phyloP scores from a whole-genome alignment of 2,888 invertebrate species.

The Macaria notata region DNA sequence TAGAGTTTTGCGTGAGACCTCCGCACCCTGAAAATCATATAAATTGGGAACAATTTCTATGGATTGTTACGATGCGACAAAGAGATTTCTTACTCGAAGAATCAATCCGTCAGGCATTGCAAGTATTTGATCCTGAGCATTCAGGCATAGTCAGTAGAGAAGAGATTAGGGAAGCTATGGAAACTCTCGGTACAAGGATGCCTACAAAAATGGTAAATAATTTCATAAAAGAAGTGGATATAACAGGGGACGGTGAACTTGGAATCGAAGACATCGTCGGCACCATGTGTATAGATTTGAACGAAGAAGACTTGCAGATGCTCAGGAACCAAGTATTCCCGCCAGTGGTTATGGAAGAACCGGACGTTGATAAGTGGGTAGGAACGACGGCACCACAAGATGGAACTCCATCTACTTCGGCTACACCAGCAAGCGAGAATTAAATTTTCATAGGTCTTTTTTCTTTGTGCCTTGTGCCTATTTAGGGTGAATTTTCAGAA shows the following conservation, averaged over 20 bases:
- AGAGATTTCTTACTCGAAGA: constrained; percentile 61
- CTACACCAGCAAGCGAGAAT: not conserved
- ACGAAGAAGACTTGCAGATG: constrained; percentile 61
- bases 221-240: constrained; percentile 69
- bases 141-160: constrained; percentile 58
- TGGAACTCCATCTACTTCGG: too few species aligned
- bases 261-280: constrained; percentile 69
- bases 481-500: too few species aligned
- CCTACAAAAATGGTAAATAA: constrained; percentile 50
- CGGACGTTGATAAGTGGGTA: not conserved
- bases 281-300: constrained; percentile 68
- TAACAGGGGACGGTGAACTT: constrained; percentile 66
- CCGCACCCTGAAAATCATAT: constrained; percentile 64
- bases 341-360: not conserved
- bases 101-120: constrained; percentile 60
- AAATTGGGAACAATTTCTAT: constrained; percentile 61
- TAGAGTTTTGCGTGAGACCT: constrained; percentile 62
- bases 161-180: constrained; percentile 53
- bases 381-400: not conserved
- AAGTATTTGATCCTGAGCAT: constrained; percentile 58
- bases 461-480: too few species aligned
- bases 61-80: constrained; percentile 65
- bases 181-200: constrained; percentile 59
- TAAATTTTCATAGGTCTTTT: too few species aligned
- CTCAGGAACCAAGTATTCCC: constrained; percentile 34